phyloP scores from a whole-genome alignment of 2,797 vertebrate genomes.

The Rhabdomys pumilio region DNA sequence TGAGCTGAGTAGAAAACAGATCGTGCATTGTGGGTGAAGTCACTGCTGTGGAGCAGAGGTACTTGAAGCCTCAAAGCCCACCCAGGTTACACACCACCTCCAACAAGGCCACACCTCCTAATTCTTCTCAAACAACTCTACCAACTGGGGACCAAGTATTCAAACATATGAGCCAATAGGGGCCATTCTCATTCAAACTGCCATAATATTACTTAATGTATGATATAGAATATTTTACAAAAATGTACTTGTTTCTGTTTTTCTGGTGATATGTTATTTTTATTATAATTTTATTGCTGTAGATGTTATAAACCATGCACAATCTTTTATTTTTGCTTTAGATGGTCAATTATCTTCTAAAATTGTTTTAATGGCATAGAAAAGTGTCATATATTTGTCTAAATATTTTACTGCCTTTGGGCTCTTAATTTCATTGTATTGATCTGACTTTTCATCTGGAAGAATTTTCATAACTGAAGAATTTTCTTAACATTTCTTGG shows the following conservation, averaged over 20 bases:
- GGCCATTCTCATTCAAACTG: background rate
- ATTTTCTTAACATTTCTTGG: conserved; percentile 9
- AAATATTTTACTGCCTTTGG: background rate
- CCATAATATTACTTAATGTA: background rate
- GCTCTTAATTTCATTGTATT: background rate
- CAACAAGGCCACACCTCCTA: background rate
- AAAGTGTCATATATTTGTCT: background rate
- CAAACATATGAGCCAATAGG: background rate
- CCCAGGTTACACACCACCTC: too few species aligned
- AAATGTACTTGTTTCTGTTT: background rate
- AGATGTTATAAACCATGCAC: background rate
- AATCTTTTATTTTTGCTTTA: background rate
- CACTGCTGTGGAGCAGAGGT: background rate
- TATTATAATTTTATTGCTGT: background rate
- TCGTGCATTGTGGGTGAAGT: background rate
- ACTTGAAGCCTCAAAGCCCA: background rate
- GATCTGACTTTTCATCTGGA: background rate
- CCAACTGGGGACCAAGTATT: background rate
- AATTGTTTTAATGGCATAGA: background rate
- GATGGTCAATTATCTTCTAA: background rate
- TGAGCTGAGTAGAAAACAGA: too few species aligned
- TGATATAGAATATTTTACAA: background rate
- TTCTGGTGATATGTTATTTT: background rate
- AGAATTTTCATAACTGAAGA: background rate
- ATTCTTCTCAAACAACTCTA: background rate